phyloP scores from a whole-genome alignment of 2,888 invertebrate species.

The Philopedon plagiatum region DNA sequence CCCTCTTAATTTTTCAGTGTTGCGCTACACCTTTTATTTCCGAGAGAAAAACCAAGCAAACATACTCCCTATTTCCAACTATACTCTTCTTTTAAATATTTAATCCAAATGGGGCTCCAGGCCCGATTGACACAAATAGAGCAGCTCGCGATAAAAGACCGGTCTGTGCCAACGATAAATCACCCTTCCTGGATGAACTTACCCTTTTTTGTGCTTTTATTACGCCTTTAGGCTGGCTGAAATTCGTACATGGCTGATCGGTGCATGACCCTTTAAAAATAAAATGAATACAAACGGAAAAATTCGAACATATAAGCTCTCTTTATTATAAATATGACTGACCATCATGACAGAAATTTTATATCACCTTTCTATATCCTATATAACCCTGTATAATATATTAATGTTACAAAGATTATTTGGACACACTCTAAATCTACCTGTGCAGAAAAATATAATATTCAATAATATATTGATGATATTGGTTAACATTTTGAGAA shows the following conservation, averaged over 20 bases:
- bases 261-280: slow-evolving; percentile 3
- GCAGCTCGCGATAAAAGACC: slow-evolving; percentile 38
- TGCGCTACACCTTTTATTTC: slow-evolving; percentile 18
- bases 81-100: slow-evolving; percentile 37
- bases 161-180: slow-evolving; percentile 30
- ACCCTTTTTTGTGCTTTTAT: slow-evolving; percentile 35
- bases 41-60: slow-evolving; percentile 6
- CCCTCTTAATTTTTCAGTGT: slow-evolving; percentile 5
- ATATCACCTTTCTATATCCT: too few relatives aligned
- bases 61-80: slow-evolving; percentile 16
- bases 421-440: too few relatives aligned
- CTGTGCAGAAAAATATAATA: too few relatives aligned
- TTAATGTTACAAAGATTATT: too few relatives aligned
- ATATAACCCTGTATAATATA: too few relatives aligned
- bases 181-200: slow-evolving; percentile 28
- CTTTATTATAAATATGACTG: too few relatives aligned
- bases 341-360: too few relatives aligned
- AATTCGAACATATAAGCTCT: not conserved
- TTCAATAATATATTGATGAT: too few relatives aligned
- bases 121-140: slow-evolving; percentile 42
- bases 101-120: slow-evolving; percentile 30
- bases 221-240: slow-evolving; percentile 12
- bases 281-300: not conserved
- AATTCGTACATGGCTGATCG: slow-evolving; percentile 11
- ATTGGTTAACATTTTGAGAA: too few relatives aligned